phyloP scores from a whole-genome alignment of 2,888 invertebrate species.

The Pycnomerus fuliginosus region DNA sequence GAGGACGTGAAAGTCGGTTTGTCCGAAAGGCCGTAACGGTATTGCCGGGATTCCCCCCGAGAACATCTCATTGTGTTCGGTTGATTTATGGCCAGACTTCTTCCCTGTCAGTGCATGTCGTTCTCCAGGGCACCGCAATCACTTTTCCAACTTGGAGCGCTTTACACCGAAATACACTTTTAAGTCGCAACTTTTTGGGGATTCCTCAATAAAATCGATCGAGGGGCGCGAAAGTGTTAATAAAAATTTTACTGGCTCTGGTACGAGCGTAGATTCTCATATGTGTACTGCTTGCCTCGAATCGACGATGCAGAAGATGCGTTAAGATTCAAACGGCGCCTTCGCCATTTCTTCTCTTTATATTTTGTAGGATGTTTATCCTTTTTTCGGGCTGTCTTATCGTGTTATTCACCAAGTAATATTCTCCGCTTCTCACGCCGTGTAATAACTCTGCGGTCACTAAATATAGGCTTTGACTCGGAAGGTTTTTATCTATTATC shows the following conservation, averaged over 20 bases:
- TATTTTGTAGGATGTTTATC: too few species aligned
- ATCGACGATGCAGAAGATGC: too few species aligned
- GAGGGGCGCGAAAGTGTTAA: conserved; percentile 2
- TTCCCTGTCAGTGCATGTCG: conserved; percentile 28
- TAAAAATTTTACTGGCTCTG: too few species aligned
- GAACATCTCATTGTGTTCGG: conserved; percentile 35
- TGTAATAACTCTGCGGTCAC: too few species aligned
- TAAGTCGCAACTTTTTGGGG: conserved; percentile 5
- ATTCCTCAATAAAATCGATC: conserved; percentile 7
- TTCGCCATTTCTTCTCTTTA: conserved; percentile 10
- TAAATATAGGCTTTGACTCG: too few species aligned
- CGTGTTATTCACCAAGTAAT: too few species aligned
- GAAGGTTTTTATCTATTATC: too few species aligned
- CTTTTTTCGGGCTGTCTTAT: too few species aligned
- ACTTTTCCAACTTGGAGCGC: conserved; percentile 15
- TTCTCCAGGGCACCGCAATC: conserved; percentile 15
- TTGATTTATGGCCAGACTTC: conserved; percentile 35
- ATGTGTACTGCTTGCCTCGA: too few species aligned
- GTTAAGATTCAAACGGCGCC: conserved; percentile 5
- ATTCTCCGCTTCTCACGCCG: too few species aligned
- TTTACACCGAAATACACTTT: conserved; percentile 23
- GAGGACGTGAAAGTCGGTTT: conserved; percentile 6
- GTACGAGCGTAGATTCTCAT: too few species aligned
- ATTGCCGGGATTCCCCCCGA: conserved; percentile 7
- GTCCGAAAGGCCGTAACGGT: conserved; percentile 3